Evolutionary conservation across 1,140 invertebrate species (phyloP), one percentile per base, ranked within the genome.

Genomic region (Drosophila grimshawi): DNA sequence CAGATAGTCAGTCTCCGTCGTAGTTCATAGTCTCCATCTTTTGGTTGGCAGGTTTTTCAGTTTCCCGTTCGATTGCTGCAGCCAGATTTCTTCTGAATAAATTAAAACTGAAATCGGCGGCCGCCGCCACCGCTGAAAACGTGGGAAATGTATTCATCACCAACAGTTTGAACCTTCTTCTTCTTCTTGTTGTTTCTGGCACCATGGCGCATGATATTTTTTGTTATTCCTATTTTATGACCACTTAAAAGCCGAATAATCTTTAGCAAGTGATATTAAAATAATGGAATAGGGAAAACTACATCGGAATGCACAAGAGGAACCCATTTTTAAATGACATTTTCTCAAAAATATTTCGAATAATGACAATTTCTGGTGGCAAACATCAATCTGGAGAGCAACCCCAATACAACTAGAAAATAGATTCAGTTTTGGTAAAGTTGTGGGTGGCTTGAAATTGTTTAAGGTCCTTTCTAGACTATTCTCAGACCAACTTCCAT

Each of bases 1-100:
- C 59, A 39, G 73, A 65, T 55, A n/a, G 39, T 33, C 43, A 55
- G 61, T 51, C 19, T 19, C 19, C 19, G 19, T 19, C 19, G 19
- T 19, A 19, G 19, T 19, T 19, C 52, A 19, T 53, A 68, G 72
- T 64, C 33, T 52, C 69, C 57, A 52, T 49, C 45, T 32, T 33
- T 62, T 52, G 57, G 80, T 76, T 74, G 79, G 62, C 75, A 68
- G 80, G 55, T 57, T 71, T 63, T 41, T 69, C 32, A 63, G 64
- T 80, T 82, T 89, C 85, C 85, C 80, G 78, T 89, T 88, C 85
- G 85, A 85, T 86, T 29, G 69, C 64, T 60, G 76, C 70, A 77
- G 67, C 64, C 82, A 86, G 80, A 91, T 81, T 91, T 91, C 89
- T 80, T 91, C 85, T 91, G 89, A 91, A 91, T 91, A 91, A 91